These are phyloP conservation scores for Montipora foliosa DNA, from an alignment of 64 coral and sea anemone species.

Conservation along the genomic window DNA sequence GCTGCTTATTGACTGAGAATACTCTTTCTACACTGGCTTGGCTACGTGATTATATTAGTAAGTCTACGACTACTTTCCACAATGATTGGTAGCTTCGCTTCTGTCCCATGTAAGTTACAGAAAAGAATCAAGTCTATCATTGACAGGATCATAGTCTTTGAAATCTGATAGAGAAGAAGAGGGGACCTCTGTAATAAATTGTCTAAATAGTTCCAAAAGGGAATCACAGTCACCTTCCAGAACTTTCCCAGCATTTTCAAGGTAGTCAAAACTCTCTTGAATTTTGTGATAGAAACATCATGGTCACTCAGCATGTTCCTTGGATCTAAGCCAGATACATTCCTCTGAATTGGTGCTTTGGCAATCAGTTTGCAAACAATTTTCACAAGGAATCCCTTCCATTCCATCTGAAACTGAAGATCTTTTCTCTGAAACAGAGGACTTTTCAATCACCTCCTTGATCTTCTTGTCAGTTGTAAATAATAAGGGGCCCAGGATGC, in stretches of 20 bases:
- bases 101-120: constrained; percentile 64
- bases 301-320: constrained; percentile 6
- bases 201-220: constrained; percentile 43
- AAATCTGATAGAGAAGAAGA: constrained; percentile 40
- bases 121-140: constrained; percentile 62
- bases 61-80: constrained; percentile 49
- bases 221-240: constrained; percentile 32
- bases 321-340: no score
- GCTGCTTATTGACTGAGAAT: constrained; percentile 65
- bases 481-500: no score
- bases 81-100: constrained; percentile 40
- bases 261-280: constrained; percentile 48
- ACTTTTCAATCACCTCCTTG: no score
- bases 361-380: no score
- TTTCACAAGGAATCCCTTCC: no score
- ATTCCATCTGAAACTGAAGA: no score
- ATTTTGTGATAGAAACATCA: constrained; percentile 45
- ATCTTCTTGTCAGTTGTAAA: no score
- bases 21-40: constrained; percentile 72
- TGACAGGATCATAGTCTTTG: constrained; percentile 57
- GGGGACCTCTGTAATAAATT: constrained; percentile 11
- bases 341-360: no score
- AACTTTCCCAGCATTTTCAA: constrained; percentile 17
- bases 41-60: constrained; percentile 65
- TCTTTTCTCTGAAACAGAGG: no score